Evolutionary conservation across 2,888 invertebrate species (phyloP), one percentile per base, ranked within the genome.

Genomic region (Thumatha senex): DNA sequence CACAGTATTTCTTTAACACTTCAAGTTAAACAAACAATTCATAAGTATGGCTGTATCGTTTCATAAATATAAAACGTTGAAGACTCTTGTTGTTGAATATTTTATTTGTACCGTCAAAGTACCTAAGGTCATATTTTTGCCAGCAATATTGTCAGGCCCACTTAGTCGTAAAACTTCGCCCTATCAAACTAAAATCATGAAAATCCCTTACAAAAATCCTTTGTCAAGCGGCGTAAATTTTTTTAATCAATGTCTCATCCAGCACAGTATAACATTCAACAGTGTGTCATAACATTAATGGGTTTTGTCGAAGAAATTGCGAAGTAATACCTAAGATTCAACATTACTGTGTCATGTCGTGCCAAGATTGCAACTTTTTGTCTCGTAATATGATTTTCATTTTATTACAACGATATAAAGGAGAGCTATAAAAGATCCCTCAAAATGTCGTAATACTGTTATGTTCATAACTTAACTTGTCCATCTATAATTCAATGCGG

Each of bases 261-360:
- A 76, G 70, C 3, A 14, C n/a, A 7, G 38, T n/a, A 8, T 2
- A 51, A 9, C 50, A 51, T 61, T 39, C 55, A 58, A 42, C 54
- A 49, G 46, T 59, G 61, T 58, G 69, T 80, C 76, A 80, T 82
- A 83, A 76, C 78, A 74, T 80, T 84, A 83, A 84, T 84, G 82
- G 82, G 76, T 76, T 81, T 77, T 68, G 62, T 63, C 54, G 60
- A 65, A 80, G 78, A 75, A 78, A 80, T 75, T 70, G 70, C 73
- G 65, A 65, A 70, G 72, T 70, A 74, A 74, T 75, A 76, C 70
- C 71, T 64, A 67, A 76, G 71, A 73, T 68, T 70, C 67, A 54
- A 49, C 46, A 61, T 74, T 62, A 74, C 67, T 59, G 64, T 66
- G 67, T 68, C 68, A 71, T 67, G 62, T 66, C 58, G 54, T 52